Percentiles rank a stretch among this genome's conserved stretches.
phyloP scores from a whole-genome alignment of 2,888 invertebrate species.

The Gortyna flavago region DNA sequence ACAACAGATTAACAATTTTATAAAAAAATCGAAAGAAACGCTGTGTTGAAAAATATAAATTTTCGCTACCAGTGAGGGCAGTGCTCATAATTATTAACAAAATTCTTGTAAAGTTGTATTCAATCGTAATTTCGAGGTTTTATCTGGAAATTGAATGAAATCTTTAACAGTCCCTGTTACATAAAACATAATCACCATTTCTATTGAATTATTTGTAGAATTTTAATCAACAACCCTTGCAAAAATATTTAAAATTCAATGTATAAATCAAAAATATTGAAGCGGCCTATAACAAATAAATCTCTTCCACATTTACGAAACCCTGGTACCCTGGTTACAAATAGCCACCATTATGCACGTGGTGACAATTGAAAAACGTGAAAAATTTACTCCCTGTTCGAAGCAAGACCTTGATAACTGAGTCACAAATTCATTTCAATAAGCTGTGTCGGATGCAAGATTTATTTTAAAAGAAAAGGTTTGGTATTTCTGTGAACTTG shows the following conservation, averaged over 20 bases:
- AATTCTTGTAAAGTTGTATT: neutral
- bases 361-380: constrained; percentile 50
- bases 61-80: neutral
- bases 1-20: neutral
- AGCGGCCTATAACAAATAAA: constrained; percentile 36
- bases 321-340: constrained; percentile 48
- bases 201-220: neutral
- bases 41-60: neutral
- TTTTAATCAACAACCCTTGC: constrained; percentile 6
- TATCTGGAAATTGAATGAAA: neutral
- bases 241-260: constrained; percentile 22
- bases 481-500: neutral
- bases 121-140: too few relatives aligned
- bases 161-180: neutral
- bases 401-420: constrained; percentile 21
- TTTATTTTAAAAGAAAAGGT: constrained; percentile 35
- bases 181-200: neutral
- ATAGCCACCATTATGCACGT: constrained; percentile 46
- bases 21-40: neutral
- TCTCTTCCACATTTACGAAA: constrained; percentile 46
- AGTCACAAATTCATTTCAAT: constrained; percentile 33
- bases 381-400: constrained; percentile 39
- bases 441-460: neutral
- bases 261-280: constrained; percentile 25
- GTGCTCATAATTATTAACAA: neutral